Base-by-base conservation (phyloP, 2,113 vertebrate species). In the Sinocyclocheilus anophthalmus region DNA sequence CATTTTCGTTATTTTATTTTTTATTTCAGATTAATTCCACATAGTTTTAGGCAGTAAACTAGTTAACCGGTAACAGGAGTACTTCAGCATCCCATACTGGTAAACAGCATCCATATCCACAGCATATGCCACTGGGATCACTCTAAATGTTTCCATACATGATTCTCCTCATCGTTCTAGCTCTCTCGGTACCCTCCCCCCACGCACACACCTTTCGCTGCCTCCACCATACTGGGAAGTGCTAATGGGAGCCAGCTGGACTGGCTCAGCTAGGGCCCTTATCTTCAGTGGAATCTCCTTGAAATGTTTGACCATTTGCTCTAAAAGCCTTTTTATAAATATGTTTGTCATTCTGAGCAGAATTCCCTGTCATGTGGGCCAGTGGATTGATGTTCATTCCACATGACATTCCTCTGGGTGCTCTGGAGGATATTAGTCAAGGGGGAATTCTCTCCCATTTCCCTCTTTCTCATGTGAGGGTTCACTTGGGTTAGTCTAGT, bases 221-320 rank as follows among this genome's bases (percentile, higher is more conserved):
- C 48, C 67, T 84, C 82, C 45, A 76, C 78, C 78, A 82, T 70
- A 85, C 85, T 87, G 61, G 86, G 84, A 88, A 88, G 89, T 88
- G 88, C 92, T 93, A 92, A 92, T 91, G 90, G 83, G 88, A 91
- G 89, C 88, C 91, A 90, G 91, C 91, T 91, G 89, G 87, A 87
- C 83, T 90, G 89, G 86, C 91, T 90, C 85, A 87, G 81, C 70
- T 61, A 33, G 20, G 65, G 73, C 76, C 85, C 82, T 90, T 90
- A 90, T 89, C 88, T 78, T 86, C 57, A 84, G 73, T 84, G 82
- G 59, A 87, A 89, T 91, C 89, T 90, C 63, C 76, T 10, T 50
- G 20, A 84, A 81, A 48, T 84, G 67, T 84, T 53, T 57, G 82
- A 39, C 79, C 81, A 69, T 86, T 85, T 80, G 76, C 72, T 87